Percentiles rank a stretch among this genome's conserved stretches.
phyloP scores from a whole-genome alignment of 37 sponge, comb jelly and placozoan species.

The Theonella swinhoei region DNA sequence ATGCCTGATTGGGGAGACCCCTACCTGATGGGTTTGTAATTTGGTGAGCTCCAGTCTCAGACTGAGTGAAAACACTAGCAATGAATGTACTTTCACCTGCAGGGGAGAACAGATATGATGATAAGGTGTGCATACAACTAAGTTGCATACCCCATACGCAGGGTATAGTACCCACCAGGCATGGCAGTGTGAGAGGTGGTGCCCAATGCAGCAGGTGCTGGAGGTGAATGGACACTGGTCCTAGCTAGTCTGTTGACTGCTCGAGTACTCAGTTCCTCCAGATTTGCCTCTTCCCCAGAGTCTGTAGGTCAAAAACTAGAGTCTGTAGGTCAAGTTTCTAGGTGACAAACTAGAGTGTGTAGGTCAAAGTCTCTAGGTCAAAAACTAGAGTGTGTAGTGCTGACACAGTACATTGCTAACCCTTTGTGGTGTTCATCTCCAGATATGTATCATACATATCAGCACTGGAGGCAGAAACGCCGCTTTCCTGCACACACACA shows the following conservation, averaged over 20 bases:
- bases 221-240: conserved; percentile 10
- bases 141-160: not conserved
- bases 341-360: too few species aligned
- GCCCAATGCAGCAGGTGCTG: conserved; percentile 54
- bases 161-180: not conserved
- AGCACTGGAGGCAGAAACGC: conserved; percentile 82
- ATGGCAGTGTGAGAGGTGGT: not conserved
- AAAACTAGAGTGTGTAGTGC: not conserved
- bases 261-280: conserved; percentile 56
- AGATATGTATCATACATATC: conserved; percentile 94
- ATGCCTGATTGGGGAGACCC: not conserved
- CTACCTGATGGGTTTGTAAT: not conserved
- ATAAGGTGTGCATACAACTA: not conserved
- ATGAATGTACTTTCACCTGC: conserved; percentile 26
- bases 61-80: conserved; percentile 35
- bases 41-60: not conserved
- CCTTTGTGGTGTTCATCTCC: too few species aligned
- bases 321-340: too few species aligned
- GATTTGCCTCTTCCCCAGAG: conserved; percentile 4
- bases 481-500: conserved; percentile 58
- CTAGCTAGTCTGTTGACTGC: conserved; percentile 49
- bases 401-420: too few species aligned
- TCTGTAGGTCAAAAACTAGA: not conserved
- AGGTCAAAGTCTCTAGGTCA: too few species aligned
- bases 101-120: not conserved